These are phyloP conservation scores for Nudaria mundana DNA, from an alignment of 2,888 invertebrate genomes.

Conservation along the genomic window DNA sequence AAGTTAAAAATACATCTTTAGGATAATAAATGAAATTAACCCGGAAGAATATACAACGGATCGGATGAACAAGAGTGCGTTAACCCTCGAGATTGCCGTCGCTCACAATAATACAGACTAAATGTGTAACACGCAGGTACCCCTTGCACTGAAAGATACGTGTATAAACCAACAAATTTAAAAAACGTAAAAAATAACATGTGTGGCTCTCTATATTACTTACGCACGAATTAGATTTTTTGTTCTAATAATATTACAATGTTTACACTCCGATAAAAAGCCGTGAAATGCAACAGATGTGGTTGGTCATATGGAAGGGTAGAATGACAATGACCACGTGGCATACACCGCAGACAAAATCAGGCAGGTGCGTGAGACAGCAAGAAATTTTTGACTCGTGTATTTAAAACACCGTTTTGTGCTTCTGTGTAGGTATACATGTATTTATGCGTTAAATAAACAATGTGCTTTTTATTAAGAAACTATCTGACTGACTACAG, in stretches of 20 bases:
- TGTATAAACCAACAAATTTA: conserved; percentile 58
- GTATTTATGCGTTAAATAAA: no score
- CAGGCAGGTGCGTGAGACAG: neutral
- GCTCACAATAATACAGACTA: conserved; percentile 57
- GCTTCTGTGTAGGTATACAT: no score
- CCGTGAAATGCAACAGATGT: conserved; percentile 10
- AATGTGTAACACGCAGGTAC: conserved; percentile 54
- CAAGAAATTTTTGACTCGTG: no score
- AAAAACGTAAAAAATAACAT: conserved; percentile 39
- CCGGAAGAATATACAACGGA: conserved; percentile 48
- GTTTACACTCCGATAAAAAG: neutral
- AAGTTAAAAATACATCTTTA: conserved; percentile 27
- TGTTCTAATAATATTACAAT: neutral
- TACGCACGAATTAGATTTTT: no score
- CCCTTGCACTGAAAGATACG: conserved; percentile 51
- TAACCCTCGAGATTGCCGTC: conserved; percentile 54
- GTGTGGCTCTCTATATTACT: conserved; percentile 16
- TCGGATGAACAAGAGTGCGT: conserved; percentile 58
- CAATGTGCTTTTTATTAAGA: no score
- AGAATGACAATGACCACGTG: conserved; percentile 20
- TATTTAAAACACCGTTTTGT: no score
- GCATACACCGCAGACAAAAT: conserved; percentile 11
- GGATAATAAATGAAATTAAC: conserved; percentile 44
- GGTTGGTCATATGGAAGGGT: conserved; percentile 11
- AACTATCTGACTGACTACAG: no score